Conservation (phyloP, 2,113 vertebrate genomes). For the Pavo muticus region DNA sequence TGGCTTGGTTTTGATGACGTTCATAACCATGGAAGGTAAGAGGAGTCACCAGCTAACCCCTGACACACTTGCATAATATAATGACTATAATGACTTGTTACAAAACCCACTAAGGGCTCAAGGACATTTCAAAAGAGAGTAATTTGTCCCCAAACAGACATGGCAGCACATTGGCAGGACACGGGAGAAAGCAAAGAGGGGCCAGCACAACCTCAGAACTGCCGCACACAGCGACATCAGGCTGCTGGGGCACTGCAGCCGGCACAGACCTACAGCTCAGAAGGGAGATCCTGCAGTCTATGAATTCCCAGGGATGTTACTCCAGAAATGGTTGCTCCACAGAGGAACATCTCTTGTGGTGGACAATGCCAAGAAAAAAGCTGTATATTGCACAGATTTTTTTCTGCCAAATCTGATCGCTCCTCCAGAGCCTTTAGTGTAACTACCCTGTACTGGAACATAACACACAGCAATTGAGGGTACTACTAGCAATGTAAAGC, state of each 20-base stretch:
- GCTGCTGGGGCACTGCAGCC: fast-evolving
- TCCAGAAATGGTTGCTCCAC: not conserved
- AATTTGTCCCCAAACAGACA: not conserved
- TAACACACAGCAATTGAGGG: fast-evolving
- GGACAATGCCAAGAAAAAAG: not conserved
- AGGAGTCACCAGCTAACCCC: not conserved
- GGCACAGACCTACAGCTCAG: not conserved
- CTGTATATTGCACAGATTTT: not conserved
- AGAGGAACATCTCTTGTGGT: not conserved
- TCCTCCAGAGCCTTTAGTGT: not conserved
- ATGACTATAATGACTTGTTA: not conserved
- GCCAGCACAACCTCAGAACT: not conserved
- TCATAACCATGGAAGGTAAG: not conserved
- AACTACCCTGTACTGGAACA: not conserved
- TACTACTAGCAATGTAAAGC: not conserved
- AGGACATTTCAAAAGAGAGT: not conserved
- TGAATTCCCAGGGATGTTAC: not conserved
- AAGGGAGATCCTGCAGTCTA: not conserved
- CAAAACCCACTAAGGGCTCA: not conserved
- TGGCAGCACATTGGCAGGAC: fast-evolving
- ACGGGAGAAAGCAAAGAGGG: too few relatives aligned
- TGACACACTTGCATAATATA: not conserved
- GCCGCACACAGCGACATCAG: fast-evolving
- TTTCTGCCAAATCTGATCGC: not conserved
- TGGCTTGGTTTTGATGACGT: not conserved